Evolutionary conservation across 2,888 invertebrate genomes (phyloP).

Genomic region (Syritta pipiens): DNA sequence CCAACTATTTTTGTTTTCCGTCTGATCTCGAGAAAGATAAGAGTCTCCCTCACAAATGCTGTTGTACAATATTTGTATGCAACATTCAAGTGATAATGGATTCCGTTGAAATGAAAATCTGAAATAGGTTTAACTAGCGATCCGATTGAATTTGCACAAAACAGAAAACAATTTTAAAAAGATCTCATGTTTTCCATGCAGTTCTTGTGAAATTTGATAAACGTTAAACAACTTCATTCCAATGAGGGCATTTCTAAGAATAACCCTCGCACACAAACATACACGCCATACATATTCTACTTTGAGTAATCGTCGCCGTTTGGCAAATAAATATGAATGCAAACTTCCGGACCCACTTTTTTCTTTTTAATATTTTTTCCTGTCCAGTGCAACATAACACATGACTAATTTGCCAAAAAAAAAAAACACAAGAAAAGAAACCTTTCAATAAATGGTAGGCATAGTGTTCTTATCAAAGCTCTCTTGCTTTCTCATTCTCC

Average conservation of each 20-base stretch:
- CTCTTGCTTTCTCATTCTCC: background rate
- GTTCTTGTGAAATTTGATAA: slow-evolving; percentile 21
- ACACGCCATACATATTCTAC: background rate
- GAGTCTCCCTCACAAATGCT: too few relatives aligned
- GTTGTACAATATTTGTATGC: too few relatives aligned
- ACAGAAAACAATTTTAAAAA: too few relatives aligned
- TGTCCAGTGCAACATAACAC: background rate
- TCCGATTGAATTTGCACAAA: too few relatives aligned
- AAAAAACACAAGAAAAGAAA: slow-evolving; percentile 11
- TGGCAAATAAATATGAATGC: slow-evolving; percentile 15
- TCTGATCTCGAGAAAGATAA: too few relatives aligned
- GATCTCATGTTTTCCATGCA: background rate
- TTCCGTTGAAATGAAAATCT: too few relatives aligned
- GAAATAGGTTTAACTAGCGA: too few relatives aligned
- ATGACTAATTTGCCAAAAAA: slow-evolving; percentile 7
- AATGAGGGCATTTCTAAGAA: slow-evolving; percentile 29
- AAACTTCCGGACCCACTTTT: slow-evolving; percentile 21
- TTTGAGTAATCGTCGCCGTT: slow-evolving; percentile 1
- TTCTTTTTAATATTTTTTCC: background rate
- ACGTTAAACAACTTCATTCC: background rate
- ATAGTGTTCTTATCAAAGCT: slow-evolving; percentile 30
- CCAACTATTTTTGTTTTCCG: too few relatives aligned
- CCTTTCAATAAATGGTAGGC: slow-evolving; percentile 14
- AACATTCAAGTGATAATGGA: too few relatives aligned
- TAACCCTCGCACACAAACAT: background rate